Evolutionary conservation across 2,113 vertebrate species (phyloP), one percentile per base, ranked within the genome.

Genomic region (Pundamilia nyererei): DNA sequence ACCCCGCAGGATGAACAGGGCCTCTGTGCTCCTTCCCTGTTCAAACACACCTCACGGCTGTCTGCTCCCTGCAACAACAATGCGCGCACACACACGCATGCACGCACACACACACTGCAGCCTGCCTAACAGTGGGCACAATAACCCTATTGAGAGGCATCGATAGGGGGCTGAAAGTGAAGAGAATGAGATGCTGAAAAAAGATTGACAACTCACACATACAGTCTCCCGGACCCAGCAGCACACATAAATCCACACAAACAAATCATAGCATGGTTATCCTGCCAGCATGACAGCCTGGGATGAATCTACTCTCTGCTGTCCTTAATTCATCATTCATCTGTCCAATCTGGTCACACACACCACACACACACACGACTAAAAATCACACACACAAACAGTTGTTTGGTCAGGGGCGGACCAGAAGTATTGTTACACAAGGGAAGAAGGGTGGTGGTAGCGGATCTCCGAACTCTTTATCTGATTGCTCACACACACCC

Each of bases 31-130:
- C 93, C 93, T 95, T 94, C 91, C 83, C 94, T 94, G 94, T 95
- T 92, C 95, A 96, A 96, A 95, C 95, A 96, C 93, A 95, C 93
- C 94, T 93, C 95, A 96, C 86, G 94, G 93, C 90, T 95, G 94
- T 93, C 94, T 95, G 94, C 93, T 91, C 94, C 85, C 95, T 92
- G 93, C 89, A 94, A 92, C 92, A 96, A 95, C 93, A 95, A 92
- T 81, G 77, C 24, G 88, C 81, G 82, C 87, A 89, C 86, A 80
- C 70, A 26, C 11, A 6, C 9, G 3, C 83, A 80, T 14, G 47
- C 87, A 88, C 53, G 53, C 70, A 81, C 85, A 75, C 60, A 85
- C 75, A 87, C 70, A 79, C 55, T 40, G 79, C 84, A 86, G 90
- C 85, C 88, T 75, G 75, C 42, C 87, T 93, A 86, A 93, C 88